Evolutionary conservation across 2,797 vertebrate species (phyloP), one percentile per base, ranked within the genome.

Genomic region (Anolis apletophallus): DNA sequence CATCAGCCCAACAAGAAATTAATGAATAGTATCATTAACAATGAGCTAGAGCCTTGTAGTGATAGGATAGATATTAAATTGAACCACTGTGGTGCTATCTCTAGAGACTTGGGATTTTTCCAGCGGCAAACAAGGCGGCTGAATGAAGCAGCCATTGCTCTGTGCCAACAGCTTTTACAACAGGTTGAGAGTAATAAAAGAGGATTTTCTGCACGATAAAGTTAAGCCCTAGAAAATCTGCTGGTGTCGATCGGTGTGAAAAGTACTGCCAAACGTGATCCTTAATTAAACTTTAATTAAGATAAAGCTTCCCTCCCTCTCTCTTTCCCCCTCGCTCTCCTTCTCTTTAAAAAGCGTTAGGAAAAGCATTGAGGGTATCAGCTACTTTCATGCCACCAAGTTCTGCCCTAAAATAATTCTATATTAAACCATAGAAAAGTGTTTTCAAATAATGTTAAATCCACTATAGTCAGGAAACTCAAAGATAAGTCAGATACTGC

Each of bases 1-100:
- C 98, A 99, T 98, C 98, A 97, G 98, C 98, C 98, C 98, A 98
- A 99, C 98, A 99, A 99, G 98, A 99, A 99, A 99, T 99, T 98
- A 99, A 99, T 99, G 98, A 99, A 99, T 99, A 99, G 98, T 99
- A 99, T 99, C 98, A 99, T 99, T 99, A 99, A 99, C 99, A 99
- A 99, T 99, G 98, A 99, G 98, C 97, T 97, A 54, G 95, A 97
- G 97, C 95, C 97, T 97, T 98, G 98, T 98, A 98, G 97, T 98
- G 98, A 98, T 98, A 97, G 98, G 98, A 98, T 97, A 98, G 98
- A 99, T 99, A 99, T 99, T 99, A 99, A 99, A 99, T 99, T 99
- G 98, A 98, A 98, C 97, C 97, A 97, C 97, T 97, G 98, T 97
- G 98, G 98, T 97, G 97, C 97, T 97, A 97, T 98, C 98, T 99